phyloP scores from a whole-genome alignment of 2,888 invertebrate species.

The Lasioglossum figueresi region DNA sequence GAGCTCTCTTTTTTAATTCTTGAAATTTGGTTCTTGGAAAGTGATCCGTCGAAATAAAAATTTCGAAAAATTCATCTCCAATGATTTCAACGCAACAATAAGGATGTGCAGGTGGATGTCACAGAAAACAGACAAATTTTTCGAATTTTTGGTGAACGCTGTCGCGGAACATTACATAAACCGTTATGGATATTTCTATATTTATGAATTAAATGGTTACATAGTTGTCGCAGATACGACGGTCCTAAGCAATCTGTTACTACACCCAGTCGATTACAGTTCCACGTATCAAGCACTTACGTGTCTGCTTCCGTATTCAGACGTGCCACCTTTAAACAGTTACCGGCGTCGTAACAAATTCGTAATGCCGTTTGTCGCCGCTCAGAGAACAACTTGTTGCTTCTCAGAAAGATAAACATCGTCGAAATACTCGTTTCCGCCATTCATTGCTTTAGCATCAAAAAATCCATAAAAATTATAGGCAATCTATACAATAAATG shows the following conservation, averaged over 20 bases:
- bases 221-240: constrained; percentile 6
- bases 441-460: not conserved
- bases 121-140: not conserved
- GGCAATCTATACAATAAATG: no score
- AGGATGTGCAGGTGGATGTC: no score
- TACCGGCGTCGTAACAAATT: constrained; percentile 39
- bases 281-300: constrained; percentile 44
- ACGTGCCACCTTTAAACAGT: constrained; percentile 44
- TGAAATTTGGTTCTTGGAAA: not conserved
- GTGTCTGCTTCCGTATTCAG: constrained; percentile 44
- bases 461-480: no score
- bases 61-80: no score
- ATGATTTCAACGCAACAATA: no score
- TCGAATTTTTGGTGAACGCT: not conserved
- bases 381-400: constrained; percentile 6
- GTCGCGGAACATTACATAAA: not conserved
- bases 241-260: constrained; percentile 27
- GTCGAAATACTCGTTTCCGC: not conserved
- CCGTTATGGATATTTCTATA: not conserved
- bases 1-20: not conserved
- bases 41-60: not conserved
- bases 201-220: constrained; percentile 6
- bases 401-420: not conserved
- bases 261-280: constrained; percentile 28
- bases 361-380: constrained; percentile 23